phyloP scores from a whole-genome alignment of 2,113 vertebrate genomes.

The Nettapus auritus region DNA sequence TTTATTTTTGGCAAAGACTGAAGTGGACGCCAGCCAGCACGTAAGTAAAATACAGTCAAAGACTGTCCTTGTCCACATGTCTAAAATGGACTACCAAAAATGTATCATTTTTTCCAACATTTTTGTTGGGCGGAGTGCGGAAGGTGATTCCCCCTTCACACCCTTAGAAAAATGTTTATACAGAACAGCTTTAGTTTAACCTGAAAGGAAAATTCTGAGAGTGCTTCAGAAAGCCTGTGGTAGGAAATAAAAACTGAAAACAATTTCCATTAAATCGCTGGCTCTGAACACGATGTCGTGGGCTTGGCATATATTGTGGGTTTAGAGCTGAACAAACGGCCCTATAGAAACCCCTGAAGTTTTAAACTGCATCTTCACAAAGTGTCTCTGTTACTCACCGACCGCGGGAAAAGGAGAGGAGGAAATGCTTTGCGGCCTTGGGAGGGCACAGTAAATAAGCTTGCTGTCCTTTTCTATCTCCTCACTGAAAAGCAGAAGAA shows the following conservation, averaged over 20 bases:
- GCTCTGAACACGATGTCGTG: background rate
- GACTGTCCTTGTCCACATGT: constrained; percentile 53
- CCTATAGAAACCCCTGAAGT: constrained; percentile 39
- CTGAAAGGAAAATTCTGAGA: constrained; percentile 61
- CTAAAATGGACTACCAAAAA: constrained; percentile 58
- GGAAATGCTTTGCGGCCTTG: constrained; percentile 23
- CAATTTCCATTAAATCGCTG: constrained; percentile 66
- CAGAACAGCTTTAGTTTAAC: constrained; percentile 39
- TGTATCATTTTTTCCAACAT: constrained; percentile 62
- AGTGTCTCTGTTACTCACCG: constrained; percentile 48
- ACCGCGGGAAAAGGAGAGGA: constrained; percentile 37
- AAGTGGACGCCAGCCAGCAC: constrained; percentile 26
- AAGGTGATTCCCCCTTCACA: constrained; percentile 67
- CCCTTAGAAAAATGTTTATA: constrained; percentile 60
- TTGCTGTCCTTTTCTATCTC: constrained; percentile 29
- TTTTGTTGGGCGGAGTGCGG: constrained; percentile 21
- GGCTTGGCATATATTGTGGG: background rate
- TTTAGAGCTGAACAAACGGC: constrained; percentile 31
- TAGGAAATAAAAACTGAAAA: constrained; percentile 62
- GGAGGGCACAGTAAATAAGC: constrained; percentile 32
- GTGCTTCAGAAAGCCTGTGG: constrained; percentile 50
- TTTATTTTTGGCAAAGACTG: constrained; percentile 19
- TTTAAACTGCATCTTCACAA: constrained; percentile 55
- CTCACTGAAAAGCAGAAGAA: constrained; percentile 12
- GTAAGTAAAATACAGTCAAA: constrained; percentile 49